phyloP scores from a whole-genome alignment of 2,797 vertebrate species.

The Nannoperca australis region DNA sequence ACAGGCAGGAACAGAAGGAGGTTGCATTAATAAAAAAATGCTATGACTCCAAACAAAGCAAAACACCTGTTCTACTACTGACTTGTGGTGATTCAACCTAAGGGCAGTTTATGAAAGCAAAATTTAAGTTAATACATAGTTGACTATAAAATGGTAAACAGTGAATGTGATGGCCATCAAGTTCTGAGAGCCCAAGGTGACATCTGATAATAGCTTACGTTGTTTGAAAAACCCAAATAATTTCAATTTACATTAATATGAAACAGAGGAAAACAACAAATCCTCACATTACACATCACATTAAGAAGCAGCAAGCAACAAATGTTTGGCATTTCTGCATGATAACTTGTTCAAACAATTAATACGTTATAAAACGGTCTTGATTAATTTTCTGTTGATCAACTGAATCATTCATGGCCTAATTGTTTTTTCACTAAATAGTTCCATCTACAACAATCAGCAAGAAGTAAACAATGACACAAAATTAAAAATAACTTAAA shows the following conservation, averaged over 20 bases:
- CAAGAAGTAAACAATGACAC: neutral
- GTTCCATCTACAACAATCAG: neutral
- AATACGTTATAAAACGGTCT: neutral
- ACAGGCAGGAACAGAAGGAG: neutral
- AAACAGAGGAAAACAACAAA: neutral
- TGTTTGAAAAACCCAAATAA: neutral
- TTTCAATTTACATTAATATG: neutral
- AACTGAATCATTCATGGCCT: neutral
- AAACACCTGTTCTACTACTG: neutral
- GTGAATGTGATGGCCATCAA: neutral
- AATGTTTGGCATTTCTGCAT: neutral
- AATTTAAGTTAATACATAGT: too few species aligned
- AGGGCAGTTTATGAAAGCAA: neutral
- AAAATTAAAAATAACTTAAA: neutral
- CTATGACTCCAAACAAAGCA: neutral
- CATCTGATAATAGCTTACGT: neutral
- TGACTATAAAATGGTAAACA: neutral
- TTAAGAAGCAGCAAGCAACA: neutral
- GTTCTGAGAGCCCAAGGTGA: neutral
- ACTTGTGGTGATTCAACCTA: neutral
- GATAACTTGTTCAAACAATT: neutral
- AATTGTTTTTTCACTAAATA: slow-evolving; percentile 7
- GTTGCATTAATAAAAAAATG: slow-evolving; percentile 21
- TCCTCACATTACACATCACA: neutral
- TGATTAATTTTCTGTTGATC: neutral